A percentile compares a stretch with the other conserved stretches of the same genome.
These are phyloP conservation scores for Halichoeres trimaculatus DNA, from an alignment of 2,113 vertebrate genomes.

Conservation along the genomic window DNA sequence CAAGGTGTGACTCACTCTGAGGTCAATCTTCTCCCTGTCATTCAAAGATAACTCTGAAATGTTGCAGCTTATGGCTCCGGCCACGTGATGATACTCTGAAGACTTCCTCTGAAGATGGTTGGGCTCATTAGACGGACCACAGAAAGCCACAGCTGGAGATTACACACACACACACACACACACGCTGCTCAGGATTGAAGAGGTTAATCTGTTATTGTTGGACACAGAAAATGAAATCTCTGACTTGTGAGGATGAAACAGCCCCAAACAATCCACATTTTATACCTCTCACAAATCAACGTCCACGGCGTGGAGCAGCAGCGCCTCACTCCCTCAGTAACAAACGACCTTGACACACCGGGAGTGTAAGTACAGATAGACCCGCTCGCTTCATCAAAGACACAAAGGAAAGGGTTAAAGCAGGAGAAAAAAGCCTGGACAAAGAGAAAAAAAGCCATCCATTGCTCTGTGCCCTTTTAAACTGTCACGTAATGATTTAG, in stretches of 20 bases:
- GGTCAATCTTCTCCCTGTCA: background rate
- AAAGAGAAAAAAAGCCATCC: constrained; percentile 67
- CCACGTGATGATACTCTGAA: background rate
- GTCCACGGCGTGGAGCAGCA: background rate
- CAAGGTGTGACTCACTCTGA: background rate
- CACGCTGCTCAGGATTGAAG: constrained; percentile 40
- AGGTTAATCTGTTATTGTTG: constrained; percentile 29
- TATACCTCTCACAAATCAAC: constrained; percentile 15
- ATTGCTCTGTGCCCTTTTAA: constrained; percentile 79
- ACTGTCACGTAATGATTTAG: constrained; percentile 81
- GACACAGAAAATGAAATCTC: constrained; percentile 3
- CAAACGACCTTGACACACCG: constrained; percentile 62
- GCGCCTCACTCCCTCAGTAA: constrained; percentile 43
- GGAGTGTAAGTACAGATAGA: constrained; percentile 53
- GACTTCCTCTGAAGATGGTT: background rate
- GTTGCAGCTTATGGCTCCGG: background rate
- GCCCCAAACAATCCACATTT: constrained; percentile 33
- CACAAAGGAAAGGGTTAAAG: constrained; percentile 65
- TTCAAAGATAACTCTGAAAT: background rate
- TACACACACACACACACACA: constrained; percentile 6
- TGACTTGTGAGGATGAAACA: constrained; percentile 13
- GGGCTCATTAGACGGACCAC: constrained; percentile 42
- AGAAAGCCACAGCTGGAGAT: constrained; percentile 42
- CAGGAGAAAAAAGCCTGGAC: constrained; percentile 75
- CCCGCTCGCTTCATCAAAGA: constrained; percentile 67